Evolutionary conservation across 92 coral and sea anemone species (phyloP).

Genomic region (Hydrozoanthus gracilis): DNA sequence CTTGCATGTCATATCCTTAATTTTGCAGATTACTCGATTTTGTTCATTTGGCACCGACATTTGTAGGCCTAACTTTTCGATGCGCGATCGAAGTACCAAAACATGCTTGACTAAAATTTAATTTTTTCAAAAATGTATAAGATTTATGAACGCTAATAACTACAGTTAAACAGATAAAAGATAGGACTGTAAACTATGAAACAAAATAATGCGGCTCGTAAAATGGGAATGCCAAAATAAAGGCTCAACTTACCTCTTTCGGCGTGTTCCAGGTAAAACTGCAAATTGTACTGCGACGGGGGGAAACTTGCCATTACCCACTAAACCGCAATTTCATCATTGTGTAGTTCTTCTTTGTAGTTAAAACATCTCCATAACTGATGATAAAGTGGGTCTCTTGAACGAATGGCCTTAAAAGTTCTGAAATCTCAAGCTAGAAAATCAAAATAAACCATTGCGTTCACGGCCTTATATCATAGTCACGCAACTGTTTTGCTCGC

Average conservation of each 20-base stretch:
- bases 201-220: neutral
- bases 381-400: neutral
- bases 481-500: conserved; percentile 7
- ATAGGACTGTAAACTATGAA: no score
- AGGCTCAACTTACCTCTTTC: neutral
- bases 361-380: neutral
- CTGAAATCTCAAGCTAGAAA: neutral
- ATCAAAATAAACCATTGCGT: neutral
- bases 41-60: no score
- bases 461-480: conserved; percentile 9
- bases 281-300: neutral
- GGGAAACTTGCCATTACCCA: neutral
- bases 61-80: no score
- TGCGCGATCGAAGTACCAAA: no score
- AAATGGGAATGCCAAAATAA: neutral
- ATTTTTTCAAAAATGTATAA: no score
- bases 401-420: neutral
- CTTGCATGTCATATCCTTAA: no score
- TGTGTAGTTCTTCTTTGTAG: neutral
- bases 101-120: no score
- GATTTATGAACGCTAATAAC: no score
- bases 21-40: no score
- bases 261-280: neutral
- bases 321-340: neutral
- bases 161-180: no score